These are phyloP conservation scores for Clarias batrachus DNA, from an alignment of 2,113 vertebrate species.

Conservation along the genomic window DNA sequence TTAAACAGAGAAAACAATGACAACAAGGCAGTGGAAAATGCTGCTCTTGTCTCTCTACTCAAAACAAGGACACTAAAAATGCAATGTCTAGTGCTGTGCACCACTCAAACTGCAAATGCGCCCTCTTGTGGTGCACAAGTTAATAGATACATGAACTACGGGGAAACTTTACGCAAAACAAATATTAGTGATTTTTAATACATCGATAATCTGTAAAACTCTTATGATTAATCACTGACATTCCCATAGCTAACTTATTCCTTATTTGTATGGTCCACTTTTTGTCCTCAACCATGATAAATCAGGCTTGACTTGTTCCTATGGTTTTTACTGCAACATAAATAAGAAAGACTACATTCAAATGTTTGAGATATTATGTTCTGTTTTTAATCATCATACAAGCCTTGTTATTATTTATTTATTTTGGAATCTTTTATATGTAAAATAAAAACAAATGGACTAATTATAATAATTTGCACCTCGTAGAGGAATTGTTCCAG, in stretches of 20 bases:
- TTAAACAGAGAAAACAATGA: too few species aligned
- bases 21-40: too few species aligned
- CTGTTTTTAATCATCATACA: neutral
- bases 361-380: neutral
- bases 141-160: too few species aligned
- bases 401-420: neutral
- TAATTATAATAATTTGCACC: neutral
- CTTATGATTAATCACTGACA: too few species aligned
- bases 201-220: too few species aligned
- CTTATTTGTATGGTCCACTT: neutral
- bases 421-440: neutral
- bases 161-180: too few species aligned
- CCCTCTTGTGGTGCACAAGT: too few species aligned
- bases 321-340: neutral
- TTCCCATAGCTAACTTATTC: neutral
- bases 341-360: neutral
- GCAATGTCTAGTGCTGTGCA: too few species aligned
- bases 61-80: too few species aligned
- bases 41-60: too few species aligned
- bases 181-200: too few species aligned
- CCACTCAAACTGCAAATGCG: too few species aligned
- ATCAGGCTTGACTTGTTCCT: neutral
- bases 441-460: neutral
- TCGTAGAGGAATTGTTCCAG: neutral
- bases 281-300: neutral